Base-by-base conservation (phyloP, 2,797 vertebrate genomes). In the Lutjanus argentimaculatus region DNA sequence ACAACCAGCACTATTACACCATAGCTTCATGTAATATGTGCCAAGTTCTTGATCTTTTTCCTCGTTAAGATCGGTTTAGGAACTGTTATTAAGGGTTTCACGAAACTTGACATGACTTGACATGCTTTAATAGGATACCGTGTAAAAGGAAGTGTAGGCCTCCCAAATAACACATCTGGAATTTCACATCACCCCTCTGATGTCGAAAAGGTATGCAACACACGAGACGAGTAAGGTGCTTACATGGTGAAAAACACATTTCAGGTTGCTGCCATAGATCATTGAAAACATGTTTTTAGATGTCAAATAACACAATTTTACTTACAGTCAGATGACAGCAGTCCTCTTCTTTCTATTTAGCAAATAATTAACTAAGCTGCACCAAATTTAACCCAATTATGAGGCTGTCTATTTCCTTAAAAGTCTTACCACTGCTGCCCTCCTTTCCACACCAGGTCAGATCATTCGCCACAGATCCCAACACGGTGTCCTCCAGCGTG, bases 391-490 rank as follows among this genome's bases (percentile, higher is more conserved):
- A 6, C 15, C 0, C 25, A 12, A 0, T 52, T 22, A 15, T 25
- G 40, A 9, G 8, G 1, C 17, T 36, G 30, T 36, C 30, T 6
- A 0, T 9, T 53, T 42, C 15, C 1, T 57, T 6, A 52, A 0
- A 22, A 48, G 8, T 57, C 79, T 67, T 72, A 96, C 95, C 91
- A 0, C 8, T 65, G 81, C 93, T 95, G 57, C 88, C 85, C 56
- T 93, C 79, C 73, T 89, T 92, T 52, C 95, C 93, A 79, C 95
- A 96, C 95, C 95, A 96, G 1, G 66, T 94, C 30, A 94, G 85
- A 6, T 8, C 79, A 42, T 95, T 14, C 71, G 94, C 61, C 45
- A 91, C 15, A 1, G 19, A 88, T 36, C 95, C 95, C 82, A 96
- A 2, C 62, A 95, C 17, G 0, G 90, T 91, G 75, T 95, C 89